Conservation (phyloP, 1,140 invertebrate genomes). For the Charaxes varanes region DNA sequence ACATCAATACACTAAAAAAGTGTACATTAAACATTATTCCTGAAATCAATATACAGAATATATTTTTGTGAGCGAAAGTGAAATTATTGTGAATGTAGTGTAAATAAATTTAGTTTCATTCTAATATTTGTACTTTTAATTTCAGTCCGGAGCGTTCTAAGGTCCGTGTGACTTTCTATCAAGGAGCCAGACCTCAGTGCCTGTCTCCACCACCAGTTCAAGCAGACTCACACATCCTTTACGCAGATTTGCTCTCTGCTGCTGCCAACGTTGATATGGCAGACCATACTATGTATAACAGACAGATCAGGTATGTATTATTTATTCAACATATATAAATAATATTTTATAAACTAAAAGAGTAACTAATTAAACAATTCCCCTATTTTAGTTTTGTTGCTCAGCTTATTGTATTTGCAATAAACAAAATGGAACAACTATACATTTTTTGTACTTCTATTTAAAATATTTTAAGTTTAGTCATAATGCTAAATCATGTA, state of each 20-base stretch:
- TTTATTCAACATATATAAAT: not conserved
- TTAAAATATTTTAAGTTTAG: too few relatives aligned
- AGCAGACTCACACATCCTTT: conserved; percentile 63
- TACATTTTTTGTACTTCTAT: too few relatives aligned
- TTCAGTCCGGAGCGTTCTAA: conserved; percentile 81
- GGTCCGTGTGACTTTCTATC: conserved; percentile 87
- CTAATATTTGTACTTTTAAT: conserved; percentile 32
- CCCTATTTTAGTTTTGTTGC: too few relatives aligned
- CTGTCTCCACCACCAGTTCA: conserved; percentile 77
- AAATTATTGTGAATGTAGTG: too few relatives aligned
- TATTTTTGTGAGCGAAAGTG: too few relatives aligned
- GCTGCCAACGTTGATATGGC: conserved; percentile 58
- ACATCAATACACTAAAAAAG: too few relatives aligned
- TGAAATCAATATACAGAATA: not conserved
- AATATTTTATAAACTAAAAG: too few relatives aligned
- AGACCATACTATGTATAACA: conserved; percentile 70
- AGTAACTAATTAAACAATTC: too few relatives aligned
- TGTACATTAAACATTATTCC: not conserved
- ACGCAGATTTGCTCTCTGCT: conserved; percentile 58
- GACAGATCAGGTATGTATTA: conserved; percentile 75
- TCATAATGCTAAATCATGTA: too few relatives aligned
- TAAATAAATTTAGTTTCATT: too few relatives aligned
- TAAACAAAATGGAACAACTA: too few relatives aligned
- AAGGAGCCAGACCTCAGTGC: conserved; percentile 83
- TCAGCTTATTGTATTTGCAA: too few relatives aligned